Evolutionary conservation across 2,797 vertebrate genomes (phyloP).

Genomic region (Darevskia nairensis): DNA sequence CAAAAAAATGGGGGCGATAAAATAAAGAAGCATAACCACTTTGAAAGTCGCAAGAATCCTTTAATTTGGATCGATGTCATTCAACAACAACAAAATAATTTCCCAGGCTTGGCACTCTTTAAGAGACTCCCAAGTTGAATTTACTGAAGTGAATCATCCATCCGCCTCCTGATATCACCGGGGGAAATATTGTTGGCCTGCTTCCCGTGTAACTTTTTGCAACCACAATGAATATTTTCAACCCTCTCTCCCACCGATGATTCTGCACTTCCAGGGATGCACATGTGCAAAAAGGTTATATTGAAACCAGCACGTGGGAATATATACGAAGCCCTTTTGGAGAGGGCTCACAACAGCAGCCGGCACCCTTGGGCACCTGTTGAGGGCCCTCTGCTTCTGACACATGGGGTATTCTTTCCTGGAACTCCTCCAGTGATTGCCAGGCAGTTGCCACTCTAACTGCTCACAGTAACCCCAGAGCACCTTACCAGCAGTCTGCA

Average conservation of each 20-base stretch:
- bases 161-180: constrained; percentile 18
- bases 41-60: constrained; percentile 50
- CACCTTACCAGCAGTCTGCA: not conserved
- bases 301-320: not conserved
- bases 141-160: constrained; percentile 54
- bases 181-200: not conserved
- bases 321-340: not conserved
- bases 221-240: not conserved
- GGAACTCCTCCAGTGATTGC: not conserved
- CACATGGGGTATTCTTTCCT: not conserved
- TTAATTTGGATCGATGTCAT: constrained; percentile 65
- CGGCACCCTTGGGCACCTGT: too few species aligned
- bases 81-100: constrained; percentile 59
- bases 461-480: not conserved
- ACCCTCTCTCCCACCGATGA: not conserved
- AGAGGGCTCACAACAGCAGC: not conserved
- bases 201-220: not conserved
- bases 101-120: constrained; percentile 40
- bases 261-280: not conserved
- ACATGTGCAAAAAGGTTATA: not conserved
- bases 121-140: constrained; percentile 41
- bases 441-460: not conserved
- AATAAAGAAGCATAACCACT: constrained; percentile 56
- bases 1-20: constrained; percentile 55
- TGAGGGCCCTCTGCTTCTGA: not conserved